A percentile compares a stretch with the other conserved stretches of the same genome.
Evolutionary conservation across 2,888 invertebrate genomes (phyloP).

Genomic region (Cryptocephalus moraei): DNA sequence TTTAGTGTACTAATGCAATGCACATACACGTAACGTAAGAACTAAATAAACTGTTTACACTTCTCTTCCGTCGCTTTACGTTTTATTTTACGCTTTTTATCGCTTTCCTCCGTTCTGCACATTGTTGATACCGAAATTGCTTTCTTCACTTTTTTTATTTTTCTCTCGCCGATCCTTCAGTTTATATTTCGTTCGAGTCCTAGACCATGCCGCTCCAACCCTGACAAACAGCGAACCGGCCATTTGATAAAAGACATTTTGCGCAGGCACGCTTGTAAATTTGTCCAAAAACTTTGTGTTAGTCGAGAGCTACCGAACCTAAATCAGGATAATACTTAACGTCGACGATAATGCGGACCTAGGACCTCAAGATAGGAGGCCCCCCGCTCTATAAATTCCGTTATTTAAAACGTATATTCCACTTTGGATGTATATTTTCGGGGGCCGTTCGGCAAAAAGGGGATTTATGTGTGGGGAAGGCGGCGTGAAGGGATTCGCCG

Average conservation of each 20-base stretch:
- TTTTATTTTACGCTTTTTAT: too few species aligned
- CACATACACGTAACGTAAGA: too few species aligned
- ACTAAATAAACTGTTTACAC: too few species aligned
- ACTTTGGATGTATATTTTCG: constrained; percentile 12
- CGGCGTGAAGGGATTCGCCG: neutral
- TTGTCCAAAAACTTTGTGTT: constrained; percentile 27
- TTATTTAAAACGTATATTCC: constrained; percentile 12
- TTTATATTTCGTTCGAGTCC: too few species aligned
- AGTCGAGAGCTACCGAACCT: constrained; percentile 22
- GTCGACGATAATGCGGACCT: constrained; percentile 22
- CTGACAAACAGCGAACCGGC: neutral
- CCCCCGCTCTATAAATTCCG: constrained; percentile 10
- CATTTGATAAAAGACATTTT: constrained; percentile 9
- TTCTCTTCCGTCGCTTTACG: too few species aligned
- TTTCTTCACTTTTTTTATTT: too few species aligned
- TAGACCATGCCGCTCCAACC: neutral
- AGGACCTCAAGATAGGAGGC: constrained; percentile 8
- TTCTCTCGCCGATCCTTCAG: too few species aligned
- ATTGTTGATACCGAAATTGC: too few species aligned
- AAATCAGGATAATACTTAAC: constrained; percentile 33
- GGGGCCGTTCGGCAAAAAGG: constrained; percentile 6
- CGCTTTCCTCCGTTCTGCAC: too few species aligned
- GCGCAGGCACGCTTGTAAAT: constrained; percentile 29
- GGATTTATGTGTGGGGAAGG: neutral
- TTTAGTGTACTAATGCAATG: too few species aligned